Base-by-base conservation (phyloP, 2,113 vertebrate species). In the Callopanchax toddi region DNA sequence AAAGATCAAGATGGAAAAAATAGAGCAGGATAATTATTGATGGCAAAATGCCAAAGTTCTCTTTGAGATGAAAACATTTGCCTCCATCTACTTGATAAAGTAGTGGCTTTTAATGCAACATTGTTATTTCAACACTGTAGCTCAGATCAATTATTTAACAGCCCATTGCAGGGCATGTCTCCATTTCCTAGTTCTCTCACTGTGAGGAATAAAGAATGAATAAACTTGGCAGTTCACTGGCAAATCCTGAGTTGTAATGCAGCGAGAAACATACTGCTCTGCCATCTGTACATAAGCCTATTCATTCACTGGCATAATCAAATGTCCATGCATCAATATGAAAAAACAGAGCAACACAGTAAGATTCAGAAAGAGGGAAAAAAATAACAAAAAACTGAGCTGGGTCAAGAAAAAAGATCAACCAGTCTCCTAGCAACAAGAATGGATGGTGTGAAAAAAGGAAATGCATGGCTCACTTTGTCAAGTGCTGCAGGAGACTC, bases 381-480 rank as follows among this genome's bases (percentile, higher is more conserved):
- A 54, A n/a, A 62, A 72, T 43, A 67, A 71, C 54, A 3, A 77
- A 56, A 45, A 82, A 64, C 71, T 46, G 52, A 84, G 69, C 37
- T 46, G 13, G 66, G 66, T 73, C 36, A 63, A 72, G 48, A 64
- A 75, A 78, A 62, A 85, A 83, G 44, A 86, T 62, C 74, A 76
- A 79, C 45, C 62, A 64, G 87, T 87, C 63, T 83, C 87, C 77
- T 86, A 86, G 89, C 86, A 89, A 90, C 87, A 72, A 72, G 72
- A 74, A 79, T 15, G 69, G 79, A 84, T 69, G 39, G 61, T 69
- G 74, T 62, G 56, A 79, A 82, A 4, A 32, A 75, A 71, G 76
- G 49, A 79, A 82, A 83, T 74, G 78, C 60, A 80, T 37, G 65
- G 72, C 67, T 76, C 63, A 74, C 72, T 68, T 75, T 64, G 77